Conservation (phyloP, 2,888 invertebrate species). For the Antheraea yamamai region DNA sequence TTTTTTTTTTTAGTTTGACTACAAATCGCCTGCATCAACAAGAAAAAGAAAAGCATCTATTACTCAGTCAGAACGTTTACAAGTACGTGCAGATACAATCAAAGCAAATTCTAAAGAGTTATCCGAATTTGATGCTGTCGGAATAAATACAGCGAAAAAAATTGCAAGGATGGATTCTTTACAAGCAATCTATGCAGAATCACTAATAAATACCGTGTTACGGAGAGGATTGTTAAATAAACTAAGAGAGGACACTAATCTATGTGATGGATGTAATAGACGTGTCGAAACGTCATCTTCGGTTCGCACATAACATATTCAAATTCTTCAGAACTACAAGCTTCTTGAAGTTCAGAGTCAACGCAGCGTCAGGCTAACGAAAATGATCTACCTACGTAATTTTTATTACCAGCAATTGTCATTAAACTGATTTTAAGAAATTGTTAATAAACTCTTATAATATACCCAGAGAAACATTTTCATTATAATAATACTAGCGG, state of each 20-base stretch:
- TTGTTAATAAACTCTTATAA: too few species aligned
- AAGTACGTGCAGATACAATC: background rate
- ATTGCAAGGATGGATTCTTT: constrained; percentile 33
- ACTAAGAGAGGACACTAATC: constrained; percentile 33
- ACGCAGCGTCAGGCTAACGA: too few species aligned
- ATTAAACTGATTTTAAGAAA: too few species aligned
- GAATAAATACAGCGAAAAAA: constrained; percentile 35
- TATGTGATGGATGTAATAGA: constrained; percentile 32
- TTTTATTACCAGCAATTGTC: too few species aligned
- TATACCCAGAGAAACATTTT: too few species aligned
- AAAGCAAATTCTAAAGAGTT: constrained; percentile 22
- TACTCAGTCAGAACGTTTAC: background rate
- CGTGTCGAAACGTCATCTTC: background rate
- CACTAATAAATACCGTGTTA: constrained; percentile 34
- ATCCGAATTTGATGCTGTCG: constrained; percentile 33
- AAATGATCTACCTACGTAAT: too few species aligned
- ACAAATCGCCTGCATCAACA: too few species aligned
- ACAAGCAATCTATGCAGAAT: constrained; percentile 37
- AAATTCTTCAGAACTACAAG: too few species aligned
- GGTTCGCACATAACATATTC: background rate
- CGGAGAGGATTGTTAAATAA: constrained; percentile 31
- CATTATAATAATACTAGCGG: too few species aligned
- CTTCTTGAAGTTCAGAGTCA: too few species aligned
- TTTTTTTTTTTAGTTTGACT: too few species aligned
- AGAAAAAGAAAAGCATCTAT: too few species aligned